Base-by-base conservation (phyloP, 2,888 invertebrate species). In the Lasioglossum lativentre region DNA sequence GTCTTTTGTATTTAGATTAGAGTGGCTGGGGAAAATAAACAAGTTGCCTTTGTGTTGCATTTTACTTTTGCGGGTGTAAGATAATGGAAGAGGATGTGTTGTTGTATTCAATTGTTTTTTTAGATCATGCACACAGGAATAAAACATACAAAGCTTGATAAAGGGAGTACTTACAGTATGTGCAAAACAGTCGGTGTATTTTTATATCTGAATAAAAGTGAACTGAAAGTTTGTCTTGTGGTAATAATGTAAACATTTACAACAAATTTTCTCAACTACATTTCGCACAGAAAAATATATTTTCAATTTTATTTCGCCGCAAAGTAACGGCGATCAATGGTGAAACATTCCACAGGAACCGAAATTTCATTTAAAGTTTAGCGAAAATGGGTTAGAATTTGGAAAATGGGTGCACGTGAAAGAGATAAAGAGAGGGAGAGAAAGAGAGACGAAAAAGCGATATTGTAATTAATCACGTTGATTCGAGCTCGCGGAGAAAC, bases 391-490 rank as follows among this genome's bases (percentile, higher is more conserved):
- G 38, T 27, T 14, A 45, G 75, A 77, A 77, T 70, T 82, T 78
- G 14, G 70, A 16, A 40, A 40, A n/a, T 2, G 10, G 34, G 38
- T 38, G n/a, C 4, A 86, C 63, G 40, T 42, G 66, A 63, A 52
- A 19, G 72, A 47, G 12, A 47, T 12, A 23, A n/a, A 34, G 27
- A 71, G 56, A 75, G 38, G 30, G 30, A 63, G 63, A 27, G 59
- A 56, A 4, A 30, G 56, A 68, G 52, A 63, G 68, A 75, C 42
- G 72, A 83, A 88, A 89, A 86, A 86, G 45, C 80, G 88, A 83
- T 76, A 85, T 89, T 82, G 78, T 82, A 89, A 89, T 89, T 89
- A 89, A 89, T 89, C 88, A 89, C 82, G 86, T 78, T 82, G 76
- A 82, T 88, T 79, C 68, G 78, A 72, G 80, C 45, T 75, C 73